Evolutionary conservation across 2,797 vertebrate genomes (phyloP).

Genomic region (Synaphobranchus kaupii): DNA sequence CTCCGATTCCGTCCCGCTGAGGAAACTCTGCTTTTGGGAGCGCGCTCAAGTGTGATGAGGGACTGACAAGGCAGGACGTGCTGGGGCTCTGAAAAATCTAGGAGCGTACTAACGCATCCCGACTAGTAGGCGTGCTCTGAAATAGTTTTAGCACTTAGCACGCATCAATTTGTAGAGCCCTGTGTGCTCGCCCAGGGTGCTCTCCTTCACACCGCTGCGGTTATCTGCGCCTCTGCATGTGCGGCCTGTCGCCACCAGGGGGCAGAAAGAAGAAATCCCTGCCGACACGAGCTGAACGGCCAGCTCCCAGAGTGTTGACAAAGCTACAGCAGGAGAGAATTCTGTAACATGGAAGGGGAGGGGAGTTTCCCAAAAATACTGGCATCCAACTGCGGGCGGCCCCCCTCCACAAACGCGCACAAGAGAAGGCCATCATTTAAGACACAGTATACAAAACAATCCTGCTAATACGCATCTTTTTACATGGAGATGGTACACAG

Average conservation of each 20-base stretch:
- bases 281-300: neutral
- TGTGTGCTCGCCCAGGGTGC: no score
- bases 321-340: neutral
- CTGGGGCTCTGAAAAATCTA: no score
- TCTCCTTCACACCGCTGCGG: neutral
- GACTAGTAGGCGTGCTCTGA: no score
- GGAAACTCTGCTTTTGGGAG: neutral
- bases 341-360: neutral
- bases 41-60: neutral
- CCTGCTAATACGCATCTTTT: no score
- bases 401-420: neutral
- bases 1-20: neutral
- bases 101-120: no score
- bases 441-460: no score
- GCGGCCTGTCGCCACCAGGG: neutral
- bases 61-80: no score
- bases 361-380: neutral
- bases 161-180: no score
- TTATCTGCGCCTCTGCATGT: neutral
- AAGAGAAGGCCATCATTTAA: neutral
- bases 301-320: neutral
- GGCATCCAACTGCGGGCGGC: no score
- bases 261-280: neutral
- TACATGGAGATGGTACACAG: neutral
- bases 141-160: no score